A percentile compares a stretch with the other conserved stretches of the same genome.
These are phyloP conservation scores for Periphyllus acericola DNA, from an alignment of 2,888 invertebrate species.

Conservation along the genomic window DNA sequence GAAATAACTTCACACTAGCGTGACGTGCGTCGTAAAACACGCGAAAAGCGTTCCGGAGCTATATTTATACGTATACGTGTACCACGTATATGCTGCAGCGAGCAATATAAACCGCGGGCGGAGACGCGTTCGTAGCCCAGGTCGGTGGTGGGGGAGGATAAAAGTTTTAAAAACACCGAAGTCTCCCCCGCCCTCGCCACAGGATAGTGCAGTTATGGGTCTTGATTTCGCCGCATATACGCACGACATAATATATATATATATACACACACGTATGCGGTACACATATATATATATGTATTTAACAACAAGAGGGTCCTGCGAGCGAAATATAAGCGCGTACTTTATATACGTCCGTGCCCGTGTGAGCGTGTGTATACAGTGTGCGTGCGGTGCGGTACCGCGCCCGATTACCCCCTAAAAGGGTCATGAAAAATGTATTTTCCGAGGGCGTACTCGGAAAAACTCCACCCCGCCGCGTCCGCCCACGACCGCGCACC, in stretches of 20 bases:
- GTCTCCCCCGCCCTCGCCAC: neutral
- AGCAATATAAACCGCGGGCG: too few relatives aligned
- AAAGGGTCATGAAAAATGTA: conserved; percentile 62
- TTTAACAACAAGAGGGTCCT: neutral
- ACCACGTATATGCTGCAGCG: too few relatives aligned
- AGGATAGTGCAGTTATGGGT: conserved; percentile 22
- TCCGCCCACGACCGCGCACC: conserved; percentile 2
- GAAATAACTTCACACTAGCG: neutral
- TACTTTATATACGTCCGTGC: neutral
- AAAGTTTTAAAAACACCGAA: conserved; percentile 53
- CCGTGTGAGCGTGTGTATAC: neutral
- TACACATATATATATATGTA: neutral
- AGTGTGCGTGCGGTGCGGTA: conserved; percentile 26
- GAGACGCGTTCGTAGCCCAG: too few relatives aligned
- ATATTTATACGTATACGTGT: too few relatives aligned
- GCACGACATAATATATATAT: neutral
- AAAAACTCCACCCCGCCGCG: conserved; percentile 58
- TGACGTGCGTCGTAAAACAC: neutral
- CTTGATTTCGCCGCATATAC: conserved; percentile 45
- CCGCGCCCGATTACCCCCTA: conserved; percentile 60
- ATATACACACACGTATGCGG: neutral
- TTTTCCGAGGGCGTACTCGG: conserved; percentile 62
- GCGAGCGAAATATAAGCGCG: conserved; percentile 4
- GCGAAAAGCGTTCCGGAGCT: too few relatives aligned
- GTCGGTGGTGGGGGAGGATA: neutral